These are phyloP conservation scores for Chaunax sp. DNA, from an alignment of 2,797 vertebrate species.

Conservation along the genomic window DNA sequence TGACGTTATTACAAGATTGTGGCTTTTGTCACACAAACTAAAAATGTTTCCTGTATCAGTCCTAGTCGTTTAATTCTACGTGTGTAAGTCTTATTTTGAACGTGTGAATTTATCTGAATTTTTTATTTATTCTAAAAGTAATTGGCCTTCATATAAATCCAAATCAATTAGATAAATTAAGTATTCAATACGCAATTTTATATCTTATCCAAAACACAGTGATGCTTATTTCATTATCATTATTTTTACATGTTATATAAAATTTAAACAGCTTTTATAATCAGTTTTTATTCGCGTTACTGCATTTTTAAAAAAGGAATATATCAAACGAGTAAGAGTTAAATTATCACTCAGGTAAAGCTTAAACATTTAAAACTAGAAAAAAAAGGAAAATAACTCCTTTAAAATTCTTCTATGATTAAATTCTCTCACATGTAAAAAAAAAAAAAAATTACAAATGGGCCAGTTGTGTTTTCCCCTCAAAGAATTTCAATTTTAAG, in stretches of 20 bases:
- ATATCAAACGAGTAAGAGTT: not conserved
- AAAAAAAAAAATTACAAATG: no score
- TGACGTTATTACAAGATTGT: not conserved
- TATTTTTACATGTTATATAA: not conserved
- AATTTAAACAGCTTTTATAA: not conserved
- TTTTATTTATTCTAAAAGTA: not conserved
- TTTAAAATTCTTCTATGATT: not conserved
- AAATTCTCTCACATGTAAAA: no score
- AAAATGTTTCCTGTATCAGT: slow-evolving; percentile 21
- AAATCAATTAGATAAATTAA: not conserved
- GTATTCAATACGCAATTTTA: not conserved
- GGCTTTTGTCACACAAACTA: not conserved
- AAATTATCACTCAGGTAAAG: not conserved
- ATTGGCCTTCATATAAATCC: not conserved
- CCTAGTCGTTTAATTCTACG: slow-evolving; percentile 1
- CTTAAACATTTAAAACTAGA: not conserved
- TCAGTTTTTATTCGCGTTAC: not conserved
- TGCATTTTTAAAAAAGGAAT: not conserved
- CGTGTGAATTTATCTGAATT: not conserved
- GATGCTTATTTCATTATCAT: not conserved
- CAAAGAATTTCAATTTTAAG: not conserved
- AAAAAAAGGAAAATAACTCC: not conserved
- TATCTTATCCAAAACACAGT: not conserved
- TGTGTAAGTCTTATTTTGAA: not conserved
- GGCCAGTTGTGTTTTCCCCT: no score